Base-by-base conservation (phyloP, 2,797 vertebrate species). In the Falco biarmicus region DNA sequence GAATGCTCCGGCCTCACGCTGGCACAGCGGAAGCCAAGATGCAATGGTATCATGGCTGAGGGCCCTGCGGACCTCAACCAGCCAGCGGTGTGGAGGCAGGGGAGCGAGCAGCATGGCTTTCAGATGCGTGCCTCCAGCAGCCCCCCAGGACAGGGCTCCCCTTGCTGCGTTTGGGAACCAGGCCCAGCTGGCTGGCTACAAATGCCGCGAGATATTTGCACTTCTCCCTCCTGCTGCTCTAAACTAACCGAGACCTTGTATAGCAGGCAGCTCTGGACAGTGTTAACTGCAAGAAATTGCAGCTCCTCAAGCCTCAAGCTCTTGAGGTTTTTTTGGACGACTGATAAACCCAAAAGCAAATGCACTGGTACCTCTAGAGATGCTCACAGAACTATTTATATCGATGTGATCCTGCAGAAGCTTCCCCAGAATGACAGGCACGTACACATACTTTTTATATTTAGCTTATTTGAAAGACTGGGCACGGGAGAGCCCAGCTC, bases 331-430 rank as follows among this genome's bases (percentile, higher is more conserved):
- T 39, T 59, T 45, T 51, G 1, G 43, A 84, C 93, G 95, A 66
- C 54, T 68, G 89, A 66, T 79, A 92, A 87, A 77, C 54, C 53
- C 71, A 41, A 78, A 87, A 89, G 78, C 84, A 89, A 92, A 86
- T 64, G 51, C 31, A 18, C 37, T 43, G 63, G 37, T 87, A 96
- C 88, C 78, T 85, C 90, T 9, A 34, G 81, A 90, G 69, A 93
- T 80, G 89, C 60, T 87, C 74, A 47, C 25, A 75, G 76, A 94
- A 78, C 92, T 93, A 92, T 90, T 93, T 95, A 69, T 92, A 95
- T 78, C 25, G 0, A 10, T 5, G 53, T 75, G 92, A 95, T 92
- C 65, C 68, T 80, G 82, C 82, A 91, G 89, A 83, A 91, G 87
- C 87, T 94, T 94, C 75, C 45, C 53, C 37, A 26, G 26, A 59